phyloP scores from a whole-genome alignment of 2,113 vertebrate genomes.

The Ctenomys sociabilis region DNA sequence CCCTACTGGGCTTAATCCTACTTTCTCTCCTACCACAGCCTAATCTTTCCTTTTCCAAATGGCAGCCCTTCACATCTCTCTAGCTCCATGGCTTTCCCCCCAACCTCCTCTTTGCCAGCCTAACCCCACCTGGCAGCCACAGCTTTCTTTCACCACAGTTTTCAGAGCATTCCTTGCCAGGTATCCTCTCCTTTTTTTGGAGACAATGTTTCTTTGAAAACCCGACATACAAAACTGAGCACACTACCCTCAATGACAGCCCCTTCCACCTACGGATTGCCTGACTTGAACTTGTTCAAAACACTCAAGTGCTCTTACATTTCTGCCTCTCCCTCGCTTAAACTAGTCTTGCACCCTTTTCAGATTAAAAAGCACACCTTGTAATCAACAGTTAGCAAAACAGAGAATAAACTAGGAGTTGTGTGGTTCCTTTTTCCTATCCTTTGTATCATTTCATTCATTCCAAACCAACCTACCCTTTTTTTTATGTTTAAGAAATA shows the following conservation, averaged over 20 bases:
- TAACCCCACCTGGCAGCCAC: not conserved
- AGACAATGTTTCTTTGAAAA: slow-evolving; percentile 45
- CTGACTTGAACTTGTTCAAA: slow-evolving; percentile 57
- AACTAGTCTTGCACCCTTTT: slow-evolving; percentile 5
- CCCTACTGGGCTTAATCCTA: not conserved
- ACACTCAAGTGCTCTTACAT: slow-evolving; percentile 10
- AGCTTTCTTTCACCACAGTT: slow-evolving; percentile 12
- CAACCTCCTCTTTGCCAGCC: not conserved
- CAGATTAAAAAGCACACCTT: not conserved
- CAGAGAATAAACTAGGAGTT: not conserved
- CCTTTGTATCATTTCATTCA: not conserved
- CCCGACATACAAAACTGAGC: not conserved
- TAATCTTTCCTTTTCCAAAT: not conserved
- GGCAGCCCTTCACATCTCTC: not conserved
- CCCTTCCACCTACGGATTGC: slow-evolving; percentile 43
- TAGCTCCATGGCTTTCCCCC: not conserved
- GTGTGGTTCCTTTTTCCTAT: not conserved
- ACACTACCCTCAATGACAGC: not conserved
- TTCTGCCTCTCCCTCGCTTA: slow-evolving; percentile 33
- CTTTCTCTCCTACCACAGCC: not conserved
- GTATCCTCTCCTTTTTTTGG: not conserved
- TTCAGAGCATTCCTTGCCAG: not conserved
- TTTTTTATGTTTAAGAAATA: no score
- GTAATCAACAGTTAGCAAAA: not conserved
- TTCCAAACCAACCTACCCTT: not conserved